A percentile compares a stretch with the other conserved stretches of the same genome.
phyloP scores from a whole-genome alignment of 2,888 invertebrate genomes.

The Choristoneura rosaceana region DNA sequence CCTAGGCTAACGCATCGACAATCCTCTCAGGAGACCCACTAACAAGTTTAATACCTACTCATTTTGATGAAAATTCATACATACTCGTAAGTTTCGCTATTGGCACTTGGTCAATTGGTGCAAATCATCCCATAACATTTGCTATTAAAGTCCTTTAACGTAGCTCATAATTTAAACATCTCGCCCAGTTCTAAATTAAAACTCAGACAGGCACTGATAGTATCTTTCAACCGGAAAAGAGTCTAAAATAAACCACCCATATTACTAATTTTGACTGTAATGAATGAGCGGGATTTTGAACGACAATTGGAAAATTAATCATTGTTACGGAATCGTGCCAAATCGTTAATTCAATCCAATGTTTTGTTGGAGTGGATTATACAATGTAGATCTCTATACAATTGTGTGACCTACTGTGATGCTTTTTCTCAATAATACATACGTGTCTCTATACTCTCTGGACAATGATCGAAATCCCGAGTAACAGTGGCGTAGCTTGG shows the following conservation, averaged over 20 bases:
- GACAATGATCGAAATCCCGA: too few species aligned
- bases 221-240: slow-evolving; percentile 7
- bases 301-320: slow-evolving; percentile 34
- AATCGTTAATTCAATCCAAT: slow-evolving; percentile 32
- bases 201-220: background rate
- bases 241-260: slow-evolving; percentile 18
- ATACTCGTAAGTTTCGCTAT: too few species aligned
- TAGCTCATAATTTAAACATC: background rate
- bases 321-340: slow-evolving; percentile 29
- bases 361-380: slow-evolving; percentile 9
- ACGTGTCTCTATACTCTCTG: background rate
- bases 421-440: background rate
- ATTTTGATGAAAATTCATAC: too few species aligned
- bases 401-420: background rate
- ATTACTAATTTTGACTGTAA: slow-evolving; percentile 27
- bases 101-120: too few species aligned
- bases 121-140: too few species aligned
- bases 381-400: background rate
- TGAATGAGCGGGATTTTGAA: slow-evolving; percentile 19
- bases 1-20: too few species aligned
- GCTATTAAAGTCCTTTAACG: background rate
- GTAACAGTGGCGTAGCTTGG: too few species aligned
- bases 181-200: slow-evolving; percentile 6
- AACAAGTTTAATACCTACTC: too few species aligned
- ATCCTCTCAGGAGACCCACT: too few species aligned